These are phyloP conservation scores for Penaeus indicus DNA, from an alignment of 1,140 invertebrate species.

Conservation along the genomic window DNA sequence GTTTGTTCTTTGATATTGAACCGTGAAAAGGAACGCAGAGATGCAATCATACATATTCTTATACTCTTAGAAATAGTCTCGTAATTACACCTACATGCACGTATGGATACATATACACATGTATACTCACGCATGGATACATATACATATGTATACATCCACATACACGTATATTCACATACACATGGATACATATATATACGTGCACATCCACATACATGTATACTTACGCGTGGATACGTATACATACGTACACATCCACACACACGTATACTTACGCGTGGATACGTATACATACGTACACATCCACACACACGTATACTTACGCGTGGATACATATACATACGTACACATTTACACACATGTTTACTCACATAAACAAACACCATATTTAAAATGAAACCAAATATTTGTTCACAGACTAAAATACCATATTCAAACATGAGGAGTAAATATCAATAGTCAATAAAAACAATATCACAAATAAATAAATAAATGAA, in stretches of 20 bases:
- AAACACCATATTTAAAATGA: no score
- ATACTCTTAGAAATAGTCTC: background rate
- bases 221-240: background rate
- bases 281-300: background rate
- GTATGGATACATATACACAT: background rate
- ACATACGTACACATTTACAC: slow-evolving; percentile 2
- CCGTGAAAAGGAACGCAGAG: background rate
- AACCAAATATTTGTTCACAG: no score
- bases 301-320: background rate
- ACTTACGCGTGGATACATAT: background rate
- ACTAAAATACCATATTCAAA: no score
- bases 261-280: background rate
- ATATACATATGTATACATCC: background rate
- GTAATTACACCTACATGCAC: background rate
- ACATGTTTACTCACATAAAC: background rate
- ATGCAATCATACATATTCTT: background rate
- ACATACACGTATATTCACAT: background rate
- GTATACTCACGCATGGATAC: background rate
- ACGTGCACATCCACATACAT: no score
- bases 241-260: background rate
- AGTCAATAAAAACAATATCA: no score
- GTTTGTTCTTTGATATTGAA: background rate
- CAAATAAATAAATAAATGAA: no score
- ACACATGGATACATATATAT: background rate
- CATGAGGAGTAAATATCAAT: no score